A percentile compares a stretch with the other conserved stretches of the same genome.
Conservation (phyloP, 2,113 vertebrate genomes). For the Strix uralensis region DNA sequence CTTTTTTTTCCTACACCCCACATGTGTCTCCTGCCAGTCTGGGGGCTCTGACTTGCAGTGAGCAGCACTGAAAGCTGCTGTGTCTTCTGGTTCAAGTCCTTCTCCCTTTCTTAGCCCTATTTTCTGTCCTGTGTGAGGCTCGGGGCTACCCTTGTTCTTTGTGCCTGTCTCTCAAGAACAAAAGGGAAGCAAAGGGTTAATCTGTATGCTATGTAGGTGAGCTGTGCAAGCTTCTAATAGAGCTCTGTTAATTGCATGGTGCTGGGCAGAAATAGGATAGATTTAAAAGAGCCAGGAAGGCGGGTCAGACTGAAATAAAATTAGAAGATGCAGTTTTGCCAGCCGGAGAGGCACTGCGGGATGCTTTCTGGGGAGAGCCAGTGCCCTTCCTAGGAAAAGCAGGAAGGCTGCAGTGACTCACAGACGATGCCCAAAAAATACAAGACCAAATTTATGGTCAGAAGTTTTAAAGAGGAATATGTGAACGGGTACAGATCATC, state of each 20-base stretch:
- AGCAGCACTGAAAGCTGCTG: not conserved
- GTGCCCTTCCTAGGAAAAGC: not conserved
- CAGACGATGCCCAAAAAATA: not conserved
- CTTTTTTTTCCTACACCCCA: not conserved
- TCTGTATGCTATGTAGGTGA: not conserved
- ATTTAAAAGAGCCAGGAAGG: not conserved
- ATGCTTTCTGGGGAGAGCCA: not conserved
- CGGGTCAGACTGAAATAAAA: not conserved
- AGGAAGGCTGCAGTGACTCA: not conserved
- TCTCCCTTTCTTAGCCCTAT: not conserved
- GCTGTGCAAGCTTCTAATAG: not conserved
- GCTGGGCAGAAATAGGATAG: not conserved
- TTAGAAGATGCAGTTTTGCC: not conserved
- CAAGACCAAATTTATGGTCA: not conserved
- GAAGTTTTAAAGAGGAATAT: not conserved
- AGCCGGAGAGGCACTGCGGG: not conserved
- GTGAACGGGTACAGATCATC: not conserved
- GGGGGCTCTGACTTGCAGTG: not conserved
- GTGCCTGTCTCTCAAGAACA: not conserved
- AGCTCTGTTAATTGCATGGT: not conserved
- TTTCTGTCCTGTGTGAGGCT: not conserved
- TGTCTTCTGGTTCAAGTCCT: not conserved
- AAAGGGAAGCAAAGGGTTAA: not conserved
- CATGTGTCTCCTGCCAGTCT: not conserved
- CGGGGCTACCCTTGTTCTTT: not conserved